A percentile compares a stretch with the other conserved stretches of the same genome.
Evolutionary conservation across 2,113 vertebrate genomes (phyloP).

Genomic region (Abramis brama): DNA sequence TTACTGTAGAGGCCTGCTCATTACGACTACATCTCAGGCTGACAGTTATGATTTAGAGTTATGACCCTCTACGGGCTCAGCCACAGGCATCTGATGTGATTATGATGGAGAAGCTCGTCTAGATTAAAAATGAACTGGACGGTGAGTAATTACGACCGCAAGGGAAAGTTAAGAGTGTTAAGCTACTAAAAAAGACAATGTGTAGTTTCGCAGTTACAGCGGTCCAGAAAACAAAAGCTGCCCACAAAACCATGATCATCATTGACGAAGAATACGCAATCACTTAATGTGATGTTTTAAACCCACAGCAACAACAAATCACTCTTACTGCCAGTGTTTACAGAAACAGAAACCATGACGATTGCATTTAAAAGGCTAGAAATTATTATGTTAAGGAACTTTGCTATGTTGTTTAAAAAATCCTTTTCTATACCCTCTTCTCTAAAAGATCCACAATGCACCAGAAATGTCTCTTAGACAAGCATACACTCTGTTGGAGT

Average conservation of each 20-base stretch:
- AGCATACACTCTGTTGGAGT: background rate
- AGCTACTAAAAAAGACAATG: background rate
- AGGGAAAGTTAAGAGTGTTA: conserved; percentile 33
- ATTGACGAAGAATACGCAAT: background rate
- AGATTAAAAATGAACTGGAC: conserved; percentile 64
- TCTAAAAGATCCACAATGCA: background rate
- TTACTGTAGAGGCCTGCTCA: background rate
- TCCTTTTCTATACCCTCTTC: background rate
- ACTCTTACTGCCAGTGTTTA: background rate
- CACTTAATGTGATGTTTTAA: background rate
- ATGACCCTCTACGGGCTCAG: conserved; percentile 36
- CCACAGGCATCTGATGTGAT: conserved; percentile 52
- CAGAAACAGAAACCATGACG: background rate
- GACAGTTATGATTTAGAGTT: conserved; percentile 14
- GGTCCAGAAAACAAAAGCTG: background rate
- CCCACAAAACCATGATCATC: background rate
- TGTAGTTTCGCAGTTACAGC: background rate
- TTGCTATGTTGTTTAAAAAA: background rate
- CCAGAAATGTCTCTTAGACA: background rate
- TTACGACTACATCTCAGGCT: conserved; percentile 25
- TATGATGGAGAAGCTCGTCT: conserved; percentile 44
- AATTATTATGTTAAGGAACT: background rate
- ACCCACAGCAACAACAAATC: background rate
- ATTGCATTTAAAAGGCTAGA: background rate
- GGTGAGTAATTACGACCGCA: conserved; percentile 55